phyloP scores from a whole-genome alignment of 2,113 vertebrate genomes.

The Notarius lentiginosus region DNA sequence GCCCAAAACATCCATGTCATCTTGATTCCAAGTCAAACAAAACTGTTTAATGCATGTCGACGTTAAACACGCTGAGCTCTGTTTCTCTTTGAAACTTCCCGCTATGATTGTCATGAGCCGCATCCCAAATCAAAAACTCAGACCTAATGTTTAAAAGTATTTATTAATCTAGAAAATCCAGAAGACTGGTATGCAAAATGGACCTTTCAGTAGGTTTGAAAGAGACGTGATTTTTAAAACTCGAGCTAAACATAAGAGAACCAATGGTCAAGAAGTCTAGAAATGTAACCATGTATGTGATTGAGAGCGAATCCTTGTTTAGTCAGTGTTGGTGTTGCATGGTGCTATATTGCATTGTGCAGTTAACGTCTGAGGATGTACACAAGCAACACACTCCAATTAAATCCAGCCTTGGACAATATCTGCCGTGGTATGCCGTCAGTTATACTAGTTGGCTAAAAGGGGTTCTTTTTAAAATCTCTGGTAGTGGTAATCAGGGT shows the following conservation, averaged over 20 bases:
- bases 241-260: neutral
- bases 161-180: neutral
- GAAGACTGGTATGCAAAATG: neutral
- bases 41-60: neutral
- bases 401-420: neutral
- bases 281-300: no score
- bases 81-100: neutral
- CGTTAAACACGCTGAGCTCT: neutral
- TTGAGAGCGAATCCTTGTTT: neutral
- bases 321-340: neutral
- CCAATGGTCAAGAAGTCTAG: neutral
- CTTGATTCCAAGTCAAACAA: neutral
- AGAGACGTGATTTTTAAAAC: neutral
- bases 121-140: neutral
- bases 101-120: neutral
- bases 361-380: neutral
- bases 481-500: neutral
- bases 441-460: neutral
- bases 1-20: neutral
- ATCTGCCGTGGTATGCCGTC: neutral
- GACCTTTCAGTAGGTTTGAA: neutral
- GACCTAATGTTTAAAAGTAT: no score
- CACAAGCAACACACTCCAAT: no score
- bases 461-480: neutral
- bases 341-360: neutral